Evolutionary conservation across 2,113 vertebrate species (phyloP), one percentile per base, ranked within the genome.

Genomic region (Paramormyrops kingsleyae): DNA sequence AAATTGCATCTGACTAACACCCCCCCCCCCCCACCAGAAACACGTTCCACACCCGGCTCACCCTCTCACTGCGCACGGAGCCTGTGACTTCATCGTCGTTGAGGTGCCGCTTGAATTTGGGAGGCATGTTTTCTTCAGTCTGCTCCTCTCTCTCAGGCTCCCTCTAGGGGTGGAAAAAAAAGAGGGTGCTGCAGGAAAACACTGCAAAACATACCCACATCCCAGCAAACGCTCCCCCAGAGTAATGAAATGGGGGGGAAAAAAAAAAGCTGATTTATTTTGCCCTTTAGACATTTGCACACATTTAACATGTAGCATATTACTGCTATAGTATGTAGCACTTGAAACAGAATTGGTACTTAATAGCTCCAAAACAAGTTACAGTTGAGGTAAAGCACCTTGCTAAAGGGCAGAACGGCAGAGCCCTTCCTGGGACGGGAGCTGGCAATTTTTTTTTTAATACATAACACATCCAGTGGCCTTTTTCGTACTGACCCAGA

Each of bases 51-150:
- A 87, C 70, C 31, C 17, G 12, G 94, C 97, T 98, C 93, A 98
- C 98, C 97, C 98, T 96, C 94, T 99, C 98, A 52, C 98, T 99
- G 94, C 97, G 98, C 91, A 99, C 94, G 31, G 98, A 99, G 90
- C 98, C 98, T 0, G 98, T 99, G 93, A 99, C 98, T 92, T 99
- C 98, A 2, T 99, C 98, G 4, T 99, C 98, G 44, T 99, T 97
- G 88, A 99, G 95, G 94, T 99, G 98, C 92, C 98, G 95, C 94
- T 99, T 99, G 93, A 99, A 99, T 94, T 99, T 99, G 88, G 98
- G 98, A 91, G 98, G 98, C 98, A 99, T 99, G 90, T 90, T 95
- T 94, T 95, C 93, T 89, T 95, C 95, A 85, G 92, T 92, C 93
- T 95, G 96, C 93, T 96, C 95, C 96, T 96, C 95, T 94, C 53